These are phyloP conservation scores for Dicrostonyx torquatus DNA, from an alignment of 2,797 vertebrate species.

Conservation along the genomic window DNA sequence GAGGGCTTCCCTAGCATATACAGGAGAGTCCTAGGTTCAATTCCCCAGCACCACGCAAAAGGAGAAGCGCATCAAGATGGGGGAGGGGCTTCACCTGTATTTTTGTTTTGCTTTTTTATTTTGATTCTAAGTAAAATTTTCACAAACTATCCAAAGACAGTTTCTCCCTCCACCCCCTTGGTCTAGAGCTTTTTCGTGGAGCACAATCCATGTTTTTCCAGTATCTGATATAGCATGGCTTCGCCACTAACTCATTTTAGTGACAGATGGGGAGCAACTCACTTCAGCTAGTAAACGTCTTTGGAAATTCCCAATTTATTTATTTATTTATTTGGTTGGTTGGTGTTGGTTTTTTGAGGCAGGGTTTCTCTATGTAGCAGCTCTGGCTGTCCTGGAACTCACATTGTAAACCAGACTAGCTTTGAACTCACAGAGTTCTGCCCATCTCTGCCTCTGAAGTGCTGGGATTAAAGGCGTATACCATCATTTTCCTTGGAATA, in stretches of 20 bases:
- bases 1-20: not conserved
- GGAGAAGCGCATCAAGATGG: not conserved
- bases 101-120: no score
- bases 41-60: not conserved
- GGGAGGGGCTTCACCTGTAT: not conserved
- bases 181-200: not conserved
- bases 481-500: not conserved
- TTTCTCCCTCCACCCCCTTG: no score
- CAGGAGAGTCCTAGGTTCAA: not conserved
- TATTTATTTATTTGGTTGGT: not conserved
- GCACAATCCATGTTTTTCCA: not conserved
- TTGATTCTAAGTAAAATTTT: no score
- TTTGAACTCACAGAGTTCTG: not conserved
- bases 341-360: not conserved
- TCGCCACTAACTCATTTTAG: not conserved
- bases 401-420: not conserved
- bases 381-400: not conserved
- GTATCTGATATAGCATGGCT: not conserved
- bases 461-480: not conserved
- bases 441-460: not conserved
- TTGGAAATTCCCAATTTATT: conserved; percentile 44
- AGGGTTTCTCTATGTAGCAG: not conserved
- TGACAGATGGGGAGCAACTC: not conserved
- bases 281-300: not conserved
- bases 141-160: no score